Base-by-base conservation (phyloP, 2,797 vertebrate species). In the Poecilia picta region DNA sequence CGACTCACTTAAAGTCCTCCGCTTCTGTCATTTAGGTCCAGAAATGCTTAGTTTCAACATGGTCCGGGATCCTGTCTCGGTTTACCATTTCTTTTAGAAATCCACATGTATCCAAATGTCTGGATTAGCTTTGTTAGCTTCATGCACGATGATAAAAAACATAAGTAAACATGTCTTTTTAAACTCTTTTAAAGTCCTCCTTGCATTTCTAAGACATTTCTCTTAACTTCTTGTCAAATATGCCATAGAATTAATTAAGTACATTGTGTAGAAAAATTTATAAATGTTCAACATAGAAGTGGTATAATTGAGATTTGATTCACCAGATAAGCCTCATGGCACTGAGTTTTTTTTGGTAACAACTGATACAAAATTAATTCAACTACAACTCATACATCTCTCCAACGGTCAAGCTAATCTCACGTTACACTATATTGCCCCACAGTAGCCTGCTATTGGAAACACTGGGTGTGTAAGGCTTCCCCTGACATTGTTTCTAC, bases 1-100 rank as follows among this genome's bases (percentile, higher is more conserved):
- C 46, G 72, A 84, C 71, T 87, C 72, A 23, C 79, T 91, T 89
- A 80, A 76, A 88, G 76, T 81, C 79, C 55, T 76, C 74, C 62
- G 64, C 76, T 64, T 85, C 43, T 70, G 55, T 72, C 66, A n/a
- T 49, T 75, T 79, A 31, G 68, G 47, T 78, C 85, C 59, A 81
- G 64, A 85, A 85, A 53, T 23, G 16, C 68, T 79, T 64, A 71
- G 46, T 72, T 78, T 59, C 15, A 57, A 77, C 80, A 75, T 80
- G 72, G 36, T 80, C 57, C 75, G 62, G 41, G 12, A 71, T 72
- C 66, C 45, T 16, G 68, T 57, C 31, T 76, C 57, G n/a, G 31
- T 33, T 88, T 68, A 59, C 47, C 41, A 23, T 55, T 33, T 41
- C 8, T 53, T 33, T 75, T 71, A 11, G 51, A 47, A 79, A 80